Percentiles rank a stretch among this genome's conserved stretches.
These are phyloP conservation scores for Heliconius himera DNA, from an alignment of 1,140 invertebrate genomes.

Conservation along the genomic window DNA sequence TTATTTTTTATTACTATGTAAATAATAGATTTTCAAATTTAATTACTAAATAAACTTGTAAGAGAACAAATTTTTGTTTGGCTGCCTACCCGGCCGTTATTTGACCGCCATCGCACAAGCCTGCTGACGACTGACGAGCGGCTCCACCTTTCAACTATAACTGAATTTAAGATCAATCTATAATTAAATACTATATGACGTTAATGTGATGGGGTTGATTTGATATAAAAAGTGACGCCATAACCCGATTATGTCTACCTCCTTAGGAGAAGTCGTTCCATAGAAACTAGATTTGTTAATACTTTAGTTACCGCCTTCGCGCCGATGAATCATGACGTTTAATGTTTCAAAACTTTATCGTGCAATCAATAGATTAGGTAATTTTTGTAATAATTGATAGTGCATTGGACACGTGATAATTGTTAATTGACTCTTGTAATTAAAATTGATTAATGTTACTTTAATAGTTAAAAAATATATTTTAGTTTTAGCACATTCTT, in stretches of 20 bases:
- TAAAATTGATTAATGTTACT: neutral
- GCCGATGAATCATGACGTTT: slow-evolving; percentile 57
- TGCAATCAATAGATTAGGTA: slow-evolving; percentile 15
- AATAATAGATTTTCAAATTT: neutral
- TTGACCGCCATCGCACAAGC: slow-evolving; percentile 78
- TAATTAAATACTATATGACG: neutral
- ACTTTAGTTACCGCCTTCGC: slow-evolving; percentile 51
- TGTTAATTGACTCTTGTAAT: slow-evolving; percentile 6
- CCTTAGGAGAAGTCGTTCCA: slow-evolving; percentile 9
- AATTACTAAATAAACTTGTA: neutral
- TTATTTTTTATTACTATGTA: slow-evolving; percentile 11
- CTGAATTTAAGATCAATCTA: slow-evolving; percentile 24
- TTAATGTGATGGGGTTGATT: slow-evolving; percentile 1
- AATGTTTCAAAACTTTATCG: slow-evolving; percentile 29
- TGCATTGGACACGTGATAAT: neutral
- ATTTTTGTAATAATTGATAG: slow-evolving; percentile 1
- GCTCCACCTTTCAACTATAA: slow-evolving; percentile 60
- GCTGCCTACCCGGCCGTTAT: slow-evolving; percentile 62
- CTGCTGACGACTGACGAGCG: slow-evolving; percentile 58
- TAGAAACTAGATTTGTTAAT: slow-evolving; percentile 22
- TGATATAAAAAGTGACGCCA: slow-evolving; percentile 7
- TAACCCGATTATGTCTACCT: neutral
- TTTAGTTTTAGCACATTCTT: neutral
- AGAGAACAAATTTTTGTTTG: slow-evolving; percentile 32
- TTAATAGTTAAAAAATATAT: neutral